Evolutionary conservation across 2,113 vertebrate species (phyloP).

Genomic region (Potamarius usumacintae): DNA sequence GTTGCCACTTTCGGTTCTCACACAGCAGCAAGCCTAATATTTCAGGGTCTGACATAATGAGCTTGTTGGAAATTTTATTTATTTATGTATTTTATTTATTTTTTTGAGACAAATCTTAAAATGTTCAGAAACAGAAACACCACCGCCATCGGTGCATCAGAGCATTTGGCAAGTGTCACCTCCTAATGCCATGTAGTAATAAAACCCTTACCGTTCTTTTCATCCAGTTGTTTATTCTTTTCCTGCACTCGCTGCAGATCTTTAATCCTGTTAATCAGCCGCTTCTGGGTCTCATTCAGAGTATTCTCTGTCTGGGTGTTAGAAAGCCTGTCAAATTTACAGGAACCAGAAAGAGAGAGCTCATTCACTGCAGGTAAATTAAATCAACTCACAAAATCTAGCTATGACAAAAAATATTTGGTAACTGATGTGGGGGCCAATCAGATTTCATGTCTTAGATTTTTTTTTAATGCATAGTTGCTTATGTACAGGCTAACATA

Average conservation of each 20-base stretch:
- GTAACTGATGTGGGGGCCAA: background rate
- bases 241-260: slow-evolving; percentile 76
- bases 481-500: background rate
- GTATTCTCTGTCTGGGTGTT: slow-evolving; percentile 74
- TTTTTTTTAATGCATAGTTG: background rate
- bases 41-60: background rate
- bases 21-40: background rate
- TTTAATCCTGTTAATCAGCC: slow-evolving; percentile 73
- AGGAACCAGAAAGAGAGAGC: background rate
- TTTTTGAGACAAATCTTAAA: background rate
- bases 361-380: background rate
- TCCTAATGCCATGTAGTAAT: background rate
- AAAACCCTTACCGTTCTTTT: slow-evolving; percentile 71
- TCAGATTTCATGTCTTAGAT: background rate
- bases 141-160: background rate
- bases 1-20: no score
- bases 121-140: background rate
- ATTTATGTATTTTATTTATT: no score
- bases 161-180: no score
- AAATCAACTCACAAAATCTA: background rate
- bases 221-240: slow-evolving; percentile 74
- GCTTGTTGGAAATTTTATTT: background rate
- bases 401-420: background rate
- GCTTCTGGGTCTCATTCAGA: slow-evolving; percentile 73
- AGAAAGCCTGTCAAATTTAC: slow-evolving; percentile 67